Conservation (phyloP, 1,140 invertebrate genomes). For the Myzus persicae region DNA sequence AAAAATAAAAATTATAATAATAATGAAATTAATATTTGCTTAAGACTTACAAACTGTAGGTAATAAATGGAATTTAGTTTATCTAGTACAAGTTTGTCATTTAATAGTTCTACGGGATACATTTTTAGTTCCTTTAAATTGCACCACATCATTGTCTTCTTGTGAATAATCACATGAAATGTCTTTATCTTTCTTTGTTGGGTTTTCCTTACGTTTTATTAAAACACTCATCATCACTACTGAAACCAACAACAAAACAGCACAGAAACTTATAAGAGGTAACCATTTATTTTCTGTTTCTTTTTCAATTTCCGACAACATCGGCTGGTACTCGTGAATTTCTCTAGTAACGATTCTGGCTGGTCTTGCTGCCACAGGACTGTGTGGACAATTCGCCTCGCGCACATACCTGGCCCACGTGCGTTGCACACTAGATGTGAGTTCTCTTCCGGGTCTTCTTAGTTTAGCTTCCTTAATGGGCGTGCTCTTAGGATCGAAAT, state of each 20-base stretch:
- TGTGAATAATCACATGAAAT: not conserved
- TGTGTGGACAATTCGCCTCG: slow-evolving; percentile 72
- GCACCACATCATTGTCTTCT: slow-evolving; percentile 33
- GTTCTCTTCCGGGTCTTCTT: slow-evolving; percentile 67
- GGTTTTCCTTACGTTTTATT: slow-evolving; percentile 24
- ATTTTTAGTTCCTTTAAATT: slow-evolving; percentile 38
- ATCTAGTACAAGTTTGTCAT: slow-evolving; percentile 29
- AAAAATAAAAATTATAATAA: not conserved
- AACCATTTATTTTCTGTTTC: slow-evolving; percentile 34
- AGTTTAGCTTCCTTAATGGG: slow-evolving; percentile 67
- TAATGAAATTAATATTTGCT: slow-evolving; percentile 12
- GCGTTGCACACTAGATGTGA: slow-evolving; percentile 69
- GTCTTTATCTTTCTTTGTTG: slow-evolving; percentile 49
- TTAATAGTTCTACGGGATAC: slow-evolving; percentile 45
- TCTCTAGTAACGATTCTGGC: slow-evolving; percentile 58
- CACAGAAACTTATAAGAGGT: slow-evolving; percentile 8
- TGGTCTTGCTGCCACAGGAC: slow-evolving; percentile 51
- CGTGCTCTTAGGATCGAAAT: slow-evolving; percentile 70
- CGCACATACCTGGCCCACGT: slow-evolving; percentile 75
- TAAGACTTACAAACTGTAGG: slow-evolving; percentile 11
- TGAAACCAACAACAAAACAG: not conserved
- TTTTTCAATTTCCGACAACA: not conserved
- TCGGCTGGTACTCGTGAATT: slow-evolving; percentile 32
- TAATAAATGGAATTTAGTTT: not conserved
- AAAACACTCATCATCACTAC: not conserved